A percentile compares a stretch with the other conserved stretches of the same genome.
These are phyloP conservation scores for Bombus consobrinus DNA, from an alignment of 1,140 invertebrate species.

Conservation along the genomic window DNA sequence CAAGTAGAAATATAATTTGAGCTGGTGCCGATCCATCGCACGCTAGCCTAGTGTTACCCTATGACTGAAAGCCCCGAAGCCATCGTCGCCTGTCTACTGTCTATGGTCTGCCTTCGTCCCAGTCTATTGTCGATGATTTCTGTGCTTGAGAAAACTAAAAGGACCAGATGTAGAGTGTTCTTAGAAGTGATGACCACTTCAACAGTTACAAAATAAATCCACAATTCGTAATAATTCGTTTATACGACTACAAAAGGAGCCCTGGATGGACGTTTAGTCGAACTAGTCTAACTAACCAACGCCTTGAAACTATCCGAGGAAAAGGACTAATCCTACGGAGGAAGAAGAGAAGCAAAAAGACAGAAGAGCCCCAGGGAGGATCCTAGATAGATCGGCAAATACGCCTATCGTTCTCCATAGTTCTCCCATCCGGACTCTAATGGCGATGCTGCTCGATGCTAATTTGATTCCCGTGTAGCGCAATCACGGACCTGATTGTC, in stretches of 20 bases:
- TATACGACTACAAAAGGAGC: not conserved
- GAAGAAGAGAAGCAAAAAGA: not conserved
- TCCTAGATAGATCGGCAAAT: slow-evolving; percentile 46
- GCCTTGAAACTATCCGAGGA: not conserved
- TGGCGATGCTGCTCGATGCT: slow-evolving; percentile 68
- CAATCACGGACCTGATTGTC: slow-evolving; percentile 68
- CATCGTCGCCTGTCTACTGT: too few relatives aligned
- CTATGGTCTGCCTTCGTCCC: too few relatives aligned
- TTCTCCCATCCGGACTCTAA: slow-evolving; percentile 53
- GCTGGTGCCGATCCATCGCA: too few relatives aligned
- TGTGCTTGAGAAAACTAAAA: too few relatives aligned
- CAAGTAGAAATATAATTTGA: too few relatives aligned
- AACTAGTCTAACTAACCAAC: not conserved
- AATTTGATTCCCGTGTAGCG: slow-evolving; percentile 74
- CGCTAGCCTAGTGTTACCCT: too few relatives aligned
- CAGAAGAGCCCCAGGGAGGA: not conserved
- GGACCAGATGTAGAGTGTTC: too few relatives aligned
- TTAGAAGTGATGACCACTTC: too few relatives aligned
- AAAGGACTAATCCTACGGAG: not conserved
- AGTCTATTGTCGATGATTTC: too few relatives aligned
- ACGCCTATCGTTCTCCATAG: slow-evolving; percentile 52
- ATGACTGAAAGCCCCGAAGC: too few relatives aligned
- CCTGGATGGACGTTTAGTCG: accelerated
- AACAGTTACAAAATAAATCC: too few relatives aligned
- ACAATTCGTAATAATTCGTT: not conserved